These are phyloP conservation scores for Tupaia chinensis DNA, from an alignment of 2,113 vertebrate genomes.

Conservation along the genomic window DNA sequence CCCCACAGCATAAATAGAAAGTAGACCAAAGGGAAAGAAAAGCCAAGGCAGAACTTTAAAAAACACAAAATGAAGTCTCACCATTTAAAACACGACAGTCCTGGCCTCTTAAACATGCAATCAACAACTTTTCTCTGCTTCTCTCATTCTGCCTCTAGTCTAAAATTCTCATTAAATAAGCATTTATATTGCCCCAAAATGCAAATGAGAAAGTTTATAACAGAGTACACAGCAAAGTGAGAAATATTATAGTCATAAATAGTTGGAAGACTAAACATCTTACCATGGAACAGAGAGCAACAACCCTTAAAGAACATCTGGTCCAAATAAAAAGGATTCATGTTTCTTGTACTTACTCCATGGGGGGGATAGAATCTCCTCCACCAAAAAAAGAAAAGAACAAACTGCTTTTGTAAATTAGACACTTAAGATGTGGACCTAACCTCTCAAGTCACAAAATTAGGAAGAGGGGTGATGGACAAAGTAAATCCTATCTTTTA, in stretches of 20 bases:
- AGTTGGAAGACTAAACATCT: neutral
- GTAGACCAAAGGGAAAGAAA: neutral
- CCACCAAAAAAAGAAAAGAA: neutral
- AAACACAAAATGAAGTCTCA: constrained; percentile 38
- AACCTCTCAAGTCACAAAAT: neutral
- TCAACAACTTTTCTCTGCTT: constrained; percentile 31
- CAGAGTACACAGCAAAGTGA: neutral
- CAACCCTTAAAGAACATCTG: neutral
- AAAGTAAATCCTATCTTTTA: neutral
- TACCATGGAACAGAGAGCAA: neutral
- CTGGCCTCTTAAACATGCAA: constrained; percentile 6
- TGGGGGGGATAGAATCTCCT: too few relatives aligned
- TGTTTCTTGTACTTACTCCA: neutral
- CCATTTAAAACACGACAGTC: constrained; percentile 16
- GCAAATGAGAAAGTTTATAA: neutral
- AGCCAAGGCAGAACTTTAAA: neutral
- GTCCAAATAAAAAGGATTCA: constrained; percentile 13
- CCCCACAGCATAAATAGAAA: neutral
- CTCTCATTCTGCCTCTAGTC: neutral
- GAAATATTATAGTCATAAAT: neutral
- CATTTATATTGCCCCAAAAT: neutral
- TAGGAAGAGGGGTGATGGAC: neutral
- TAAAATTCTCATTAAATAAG: neutral
- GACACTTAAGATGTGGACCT: neutral
- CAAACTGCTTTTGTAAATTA: neutral